Conservation (phyloP, 2,113 vertebrate genomes). For the Edolisoma coerulescens region DNA sequence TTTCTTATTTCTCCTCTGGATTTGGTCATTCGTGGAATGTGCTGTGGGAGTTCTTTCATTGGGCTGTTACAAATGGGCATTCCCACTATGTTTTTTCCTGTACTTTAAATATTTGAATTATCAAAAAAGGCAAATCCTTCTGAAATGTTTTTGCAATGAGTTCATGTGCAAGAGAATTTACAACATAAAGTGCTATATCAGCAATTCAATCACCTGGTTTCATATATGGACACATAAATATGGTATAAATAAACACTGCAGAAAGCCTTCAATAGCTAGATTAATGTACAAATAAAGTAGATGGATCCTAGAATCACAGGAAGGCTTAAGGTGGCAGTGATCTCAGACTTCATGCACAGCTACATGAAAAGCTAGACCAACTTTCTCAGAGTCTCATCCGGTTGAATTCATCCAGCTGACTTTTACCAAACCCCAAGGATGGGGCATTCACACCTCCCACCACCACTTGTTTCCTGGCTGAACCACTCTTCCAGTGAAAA, state of each 20-base stretch:
- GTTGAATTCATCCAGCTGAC: neutral
- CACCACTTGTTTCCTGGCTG: neutral
- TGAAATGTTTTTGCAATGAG: neutral
- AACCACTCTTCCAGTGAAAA: neutral
- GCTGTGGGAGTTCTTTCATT: neutral
- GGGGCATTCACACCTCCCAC: neutral
- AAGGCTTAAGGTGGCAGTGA: neutral
- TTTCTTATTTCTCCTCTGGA: neutral
- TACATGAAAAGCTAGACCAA: neutral
- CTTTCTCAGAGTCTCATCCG: neutral
- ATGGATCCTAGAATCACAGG: neutral
- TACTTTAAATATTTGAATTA: neutral
- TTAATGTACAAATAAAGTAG: neutral
- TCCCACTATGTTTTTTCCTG: accelerated
- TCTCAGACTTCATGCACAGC: neutral
- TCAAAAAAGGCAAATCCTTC: neutral
- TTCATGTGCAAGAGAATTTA: neutral
- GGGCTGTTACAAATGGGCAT: neutral
- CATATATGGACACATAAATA: neutral
- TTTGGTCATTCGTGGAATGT: neutral
- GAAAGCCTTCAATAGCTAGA: neutral
- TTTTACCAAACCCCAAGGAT: neutral
- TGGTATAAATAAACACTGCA: neutral
- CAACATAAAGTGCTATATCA: neutral
- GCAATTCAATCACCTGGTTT: neutral